phyloP scores from a whole-genome alignment of 2,113 vertebrate species.

The Austrofundulus limnaeus region DNA sequence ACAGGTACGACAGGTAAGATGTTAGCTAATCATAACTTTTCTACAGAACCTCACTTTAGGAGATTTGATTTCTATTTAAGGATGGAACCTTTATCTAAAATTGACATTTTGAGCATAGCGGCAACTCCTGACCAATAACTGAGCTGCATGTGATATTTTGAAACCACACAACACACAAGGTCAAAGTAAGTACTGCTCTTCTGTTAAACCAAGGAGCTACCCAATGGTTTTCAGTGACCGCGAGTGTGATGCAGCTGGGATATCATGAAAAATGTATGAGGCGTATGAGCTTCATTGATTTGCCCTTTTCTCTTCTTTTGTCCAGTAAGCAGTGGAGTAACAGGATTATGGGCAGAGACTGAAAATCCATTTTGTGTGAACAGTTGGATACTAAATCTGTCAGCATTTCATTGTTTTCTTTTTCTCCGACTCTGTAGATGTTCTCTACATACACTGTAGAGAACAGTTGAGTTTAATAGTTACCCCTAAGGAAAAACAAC shows the following conservation, averaged over 20 bases:
- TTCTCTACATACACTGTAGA: no score
- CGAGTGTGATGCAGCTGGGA: slow-evolving; percentile 8
- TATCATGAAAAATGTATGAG: slow-evolving; percentile 52
- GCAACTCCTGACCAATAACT: not conserved
- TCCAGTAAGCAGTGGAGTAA: slow-evolving; percentile 42
- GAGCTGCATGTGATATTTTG: not conserved
- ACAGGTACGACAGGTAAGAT: no score
- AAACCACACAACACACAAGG: slow-evolving; percentile 2
- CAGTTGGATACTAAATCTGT: slow-evolving; percentile 1
- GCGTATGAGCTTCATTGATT: slow-evolving; percentile 61
- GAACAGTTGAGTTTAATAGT: not conserved
- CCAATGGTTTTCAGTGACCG: slow-evolving; percentile 8
- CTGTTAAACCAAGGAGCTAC: slow-evolving; percentile 6
- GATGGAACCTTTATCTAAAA: slow-evolving; percentile 7
- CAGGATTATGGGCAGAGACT: slow-evolving; percentile 33
- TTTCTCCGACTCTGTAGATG: not conserved
- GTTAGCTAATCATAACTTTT: no score
- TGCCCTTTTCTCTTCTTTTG: slow-evolving; percentile 49
- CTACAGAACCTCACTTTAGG: no score
- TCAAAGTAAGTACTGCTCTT: slow-evolving; percentile 1
- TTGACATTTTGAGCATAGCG: not conserved
- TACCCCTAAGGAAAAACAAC: not conserved
- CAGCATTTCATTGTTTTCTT: not conserved
- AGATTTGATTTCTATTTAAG: no score
- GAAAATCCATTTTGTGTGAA: slow-evolving; percentile 24